Conservation (phyloP, 1,140 invertebrate species). For the Archegozetes longisetosus region DNA sequence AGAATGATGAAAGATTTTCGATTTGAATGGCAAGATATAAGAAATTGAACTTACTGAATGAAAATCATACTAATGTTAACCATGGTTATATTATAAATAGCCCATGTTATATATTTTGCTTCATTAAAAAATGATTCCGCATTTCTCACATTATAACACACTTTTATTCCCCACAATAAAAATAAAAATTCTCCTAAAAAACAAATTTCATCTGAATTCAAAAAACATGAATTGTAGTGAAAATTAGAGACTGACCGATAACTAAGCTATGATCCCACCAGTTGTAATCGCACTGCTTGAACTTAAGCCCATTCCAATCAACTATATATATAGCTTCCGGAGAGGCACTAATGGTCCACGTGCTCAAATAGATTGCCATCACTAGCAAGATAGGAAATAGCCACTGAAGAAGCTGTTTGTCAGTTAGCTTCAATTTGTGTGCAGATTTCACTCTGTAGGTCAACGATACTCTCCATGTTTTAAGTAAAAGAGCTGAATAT, state of each 20-base stretch:
- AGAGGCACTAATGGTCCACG: constrained; percentile 69
- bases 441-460: constrained; percentile 86
- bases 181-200: constrained; percentile 65
- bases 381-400: constrained; percentile 72
- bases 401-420: constrained; percentile 75
- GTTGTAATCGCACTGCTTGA: constrained; percentile 72
- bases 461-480: constrained; percentile 80
- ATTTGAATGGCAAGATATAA: constrained; percentile 5
- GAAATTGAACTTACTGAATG: constrained; percentile 57
- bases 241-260: constrained; percentile 41
- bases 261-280: constrained; percentile 84
- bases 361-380: constrained; percentile 68
- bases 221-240: constrained; percentile 2
- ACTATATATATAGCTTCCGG: constrained; percentile 54
- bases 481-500: constrained; percentile 75
- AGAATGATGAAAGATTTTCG: constrained; percentile 7
- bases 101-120: constrained; percentile 72
- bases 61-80: constrained; percentile 77
- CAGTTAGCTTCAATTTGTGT: constrained; percentile 77
- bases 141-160: constrained; percentile 73
- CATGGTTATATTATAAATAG: constrained; percentile 81
- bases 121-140: constrained; percentile 83
- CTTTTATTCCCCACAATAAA: constrained; percentile 70
- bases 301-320: constrained; percentile 53
- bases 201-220: neutral